These are phyloP conservation scores for Fundulus diaphanus DNA, from an alignment of 2,797 vertebrate species.

Conservation along the genomic window DNA sequence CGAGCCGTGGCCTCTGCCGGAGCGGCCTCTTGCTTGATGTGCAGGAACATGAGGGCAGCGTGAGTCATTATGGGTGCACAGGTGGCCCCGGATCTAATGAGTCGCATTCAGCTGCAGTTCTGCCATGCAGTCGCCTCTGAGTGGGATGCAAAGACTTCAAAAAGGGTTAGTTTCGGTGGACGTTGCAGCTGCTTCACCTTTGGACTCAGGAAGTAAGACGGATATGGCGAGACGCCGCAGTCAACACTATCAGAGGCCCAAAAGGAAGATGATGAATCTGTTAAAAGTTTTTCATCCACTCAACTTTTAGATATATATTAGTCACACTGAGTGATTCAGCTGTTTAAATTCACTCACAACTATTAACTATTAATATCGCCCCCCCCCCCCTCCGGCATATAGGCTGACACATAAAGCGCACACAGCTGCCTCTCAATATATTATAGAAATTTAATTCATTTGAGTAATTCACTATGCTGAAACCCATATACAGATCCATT, in stretches of 20 bases:
- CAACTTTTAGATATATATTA: not conserved
- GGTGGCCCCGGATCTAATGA: conserved; percentile 73
- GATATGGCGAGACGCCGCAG: no score
- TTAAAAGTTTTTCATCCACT: not conserved
- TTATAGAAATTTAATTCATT: not conserved
- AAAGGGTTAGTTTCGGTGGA: conserved; percentile 12
- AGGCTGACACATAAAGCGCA: no score
- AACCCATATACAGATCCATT: not conserved
- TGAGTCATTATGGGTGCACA: conserved; percentile 70
- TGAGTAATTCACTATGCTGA: not conserved
- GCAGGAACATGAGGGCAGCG: conserved; percentile 48
- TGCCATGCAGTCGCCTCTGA: conserved; percentile 35
- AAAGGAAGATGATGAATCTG: not conserved
- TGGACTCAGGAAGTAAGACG: not conserved
- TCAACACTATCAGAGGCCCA: not conserved
- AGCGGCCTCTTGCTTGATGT: conserved; percentile 41
- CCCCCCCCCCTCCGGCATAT: conserved; percentile 70
- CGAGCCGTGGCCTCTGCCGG: conserved; percentile 64
- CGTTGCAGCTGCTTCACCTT: not conserved
- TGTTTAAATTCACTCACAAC: conserved; percentile 31
- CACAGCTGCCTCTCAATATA: not conserved
- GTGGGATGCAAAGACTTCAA: not conserved
- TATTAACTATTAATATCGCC: conserved; percentile 67
- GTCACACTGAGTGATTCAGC: conserved; percentile 14
- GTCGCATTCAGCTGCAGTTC: conserved; percentile 47